phyloP scores from a whole-genome alignment of 2,888 invertebrate species.

The Thalpophila matura region DNA sequence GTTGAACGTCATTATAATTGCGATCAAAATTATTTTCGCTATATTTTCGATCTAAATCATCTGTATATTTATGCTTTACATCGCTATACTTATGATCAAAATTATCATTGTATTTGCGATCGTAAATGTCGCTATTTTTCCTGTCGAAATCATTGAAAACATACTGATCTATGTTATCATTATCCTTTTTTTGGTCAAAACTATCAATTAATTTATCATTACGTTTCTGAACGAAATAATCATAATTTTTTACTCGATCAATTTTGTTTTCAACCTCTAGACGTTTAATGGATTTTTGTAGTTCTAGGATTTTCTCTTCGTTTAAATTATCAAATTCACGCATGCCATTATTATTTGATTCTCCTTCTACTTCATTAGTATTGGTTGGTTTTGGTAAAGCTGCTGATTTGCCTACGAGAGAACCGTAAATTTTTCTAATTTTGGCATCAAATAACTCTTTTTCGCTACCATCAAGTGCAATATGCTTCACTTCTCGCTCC shows the following conservation, averaged over 20 bases:
- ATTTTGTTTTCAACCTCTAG: constrained; percentile 9
- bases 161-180: constrained; percentile 41
- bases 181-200: constrained; percentile 21
- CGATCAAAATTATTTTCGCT: constrained; percentile 22
- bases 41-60: constrained; percentile 21
- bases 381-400: constrained; percentile 28
- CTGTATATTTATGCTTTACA: constrained; percentile 27
- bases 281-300: constrained; percentile 11
- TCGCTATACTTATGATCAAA: constrained; percentile 1
- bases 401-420: constrained; percentile 66
- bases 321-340: constrained; percentile 12
- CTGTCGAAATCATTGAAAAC: constrained; percentile 26
- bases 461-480: constrained; percentile 71
- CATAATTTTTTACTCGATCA: constrained; percentile 11
- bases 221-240: constrained; percentile 26
- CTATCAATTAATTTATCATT: constrained; percentile 31
- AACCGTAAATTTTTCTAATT: constrained; percentile 79
- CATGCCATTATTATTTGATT: constrained; percentile 24
- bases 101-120: constrained; percentile 6
- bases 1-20: neutral
- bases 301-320: constrained; percentile 12
- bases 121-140: neutral
- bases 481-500: constrained; percentile 77
- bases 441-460: constrained; percentile 79
- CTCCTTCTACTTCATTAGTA: constrained; percentile 17